A percentile compares a stretch with the other conserved stretches of the same genome.
Evolutionary conservation across 2,113 vertebrate species (phyloP).

Genomic region (Psophia crepitans): DNA sequence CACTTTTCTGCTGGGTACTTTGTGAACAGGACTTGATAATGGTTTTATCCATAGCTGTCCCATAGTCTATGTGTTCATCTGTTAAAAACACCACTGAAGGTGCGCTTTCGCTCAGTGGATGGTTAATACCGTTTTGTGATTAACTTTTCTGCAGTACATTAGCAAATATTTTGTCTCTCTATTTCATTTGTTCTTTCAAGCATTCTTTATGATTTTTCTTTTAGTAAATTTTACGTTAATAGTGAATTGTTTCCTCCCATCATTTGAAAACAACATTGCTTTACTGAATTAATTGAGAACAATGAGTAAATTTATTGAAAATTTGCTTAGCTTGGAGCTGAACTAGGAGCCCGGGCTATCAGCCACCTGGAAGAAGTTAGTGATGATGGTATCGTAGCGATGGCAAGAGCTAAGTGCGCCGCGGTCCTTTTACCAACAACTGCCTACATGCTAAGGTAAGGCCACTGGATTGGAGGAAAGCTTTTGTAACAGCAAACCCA

Average conservation of each 20-base stretch:
- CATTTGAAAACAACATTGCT: not conserved
- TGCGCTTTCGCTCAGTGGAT: fast-evolving
- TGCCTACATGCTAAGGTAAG: constrained; percentile 93
- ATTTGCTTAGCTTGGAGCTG: constrained; percentile 84
- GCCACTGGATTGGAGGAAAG: not conserved
- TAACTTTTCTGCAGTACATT: not conserved
- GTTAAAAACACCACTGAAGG: not conserved
- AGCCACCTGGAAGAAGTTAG: constrained; percentile 96
- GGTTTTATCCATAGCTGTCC: not conserved
- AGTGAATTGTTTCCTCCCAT: not conserved
- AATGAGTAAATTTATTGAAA: not conserved
- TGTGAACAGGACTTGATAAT: not conserved
- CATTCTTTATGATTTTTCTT: not conserved
- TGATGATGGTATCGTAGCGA: constrained; percentile 86
- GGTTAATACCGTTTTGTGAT: not conserved
- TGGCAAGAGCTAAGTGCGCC: constrained; percentile 82
- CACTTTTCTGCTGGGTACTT: not conserved
- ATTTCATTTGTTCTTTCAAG: not conserved
- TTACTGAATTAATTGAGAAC: not conserved
- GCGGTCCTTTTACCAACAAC: constrained; percentile 93
- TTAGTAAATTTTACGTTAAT: not conserved
- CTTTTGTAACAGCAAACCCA: not conserved
- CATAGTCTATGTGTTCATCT: not conserved
- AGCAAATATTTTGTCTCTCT: not conserved
- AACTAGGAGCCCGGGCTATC: constrained; percentile 87